Base-by-base conservation (phyloP, 2,888 invertebrate genomes). In the Bembecia ichneumoniformis region DNA sequence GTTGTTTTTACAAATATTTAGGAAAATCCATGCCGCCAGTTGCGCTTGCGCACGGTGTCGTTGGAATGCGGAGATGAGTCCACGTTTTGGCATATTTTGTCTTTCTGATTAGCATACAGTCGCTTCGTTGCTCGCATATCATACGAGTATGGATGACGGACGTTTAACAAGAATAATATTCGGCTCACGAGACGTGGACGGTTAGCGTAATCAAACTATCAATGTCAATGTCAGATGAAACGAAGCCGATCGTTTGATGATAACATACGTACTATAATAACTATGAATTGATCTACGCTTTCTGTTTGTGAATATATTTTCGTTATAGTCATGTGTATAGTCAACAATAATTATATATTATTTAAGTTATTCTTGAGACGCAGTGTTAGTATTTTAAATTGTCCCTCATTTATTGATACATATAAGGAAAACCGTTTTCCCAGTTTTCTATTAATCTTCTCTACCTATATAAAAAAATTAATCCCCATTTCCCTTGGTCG, bases 51-150 rank as follows among this genome's bases (percentile, higher is more conserved):
- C 66, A 57, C 64, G 66, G 60, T 58, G 64, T 58, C 66, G 63
- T 60, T 61, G 79, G 86, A 84, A 86, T 86, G 84, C 84, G 84
- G 86, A 84, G 84, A 83, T 79, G 80, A 73, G 71, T 74, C 70
- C 67, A 59, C 60, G 67, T 71, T 77, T 76, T 64, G 76, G 67
- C 68, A 68, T 64, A 68, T 69, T 66, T 64, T 62, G 62, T 58
- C 64, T 65, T 66, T 60, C 67, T 70, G 55, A 79, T 83, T 82
- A 75, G 59, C 81, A 81, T 82, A 74, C 62, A 58, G 56, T 61
- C 66, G 68, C 71, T 68, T 58, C 65, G 67, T 66, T 68, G 74
- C 70, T 66, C 59, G 56, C 53, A 52, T 52, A 53, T 55, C 50
- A 52, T 49, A 28, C 28, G 28, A 28, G 9, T 28, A 28, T 28